A percentile compares a stretch with the other conserved stretches of the same genome.
phyloP scores from a whole-genome alignment of 1,140 invertebrate species.

The Varroa destructor region DNA sequence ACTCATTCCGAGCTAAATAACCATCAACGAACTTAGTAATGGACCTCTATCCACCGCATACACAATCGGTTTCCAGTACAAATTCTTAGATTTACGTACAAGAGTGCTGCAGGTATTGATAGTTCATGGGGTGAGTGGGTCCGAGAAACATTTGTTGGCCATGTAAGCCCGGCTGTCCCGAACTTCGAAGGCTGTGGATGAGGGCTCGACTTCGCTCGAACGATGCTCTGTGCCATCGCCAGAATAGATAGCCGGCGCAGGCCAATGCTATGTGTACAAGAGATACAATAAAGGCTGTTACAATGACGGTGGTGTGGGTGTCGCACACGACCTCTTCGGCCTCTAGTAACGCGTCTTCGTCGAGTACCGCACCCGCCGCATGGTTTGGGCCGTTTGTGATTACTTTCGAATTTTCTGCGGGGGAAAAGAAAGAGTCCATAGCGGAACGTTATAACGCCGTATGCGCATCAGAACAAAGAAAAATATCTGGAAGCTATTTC shows the following conservation, averaged over 20 bases:
- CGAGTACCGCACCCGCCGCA: background rate
- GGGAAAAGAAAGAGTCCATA: conserved; percentile 29
- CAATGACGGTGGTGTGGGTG: conserved; percentile 38
- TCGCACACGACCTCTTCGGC: conserved; percentile 37
- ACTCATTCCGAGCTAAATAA: too few relatives aligned
- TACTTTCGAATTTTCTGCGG: background rate
- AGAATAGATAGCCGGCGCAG: conserved; percentile 38
- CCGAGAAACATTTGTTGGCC: conserved; percentile 14
- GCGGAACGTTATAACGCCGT: background rate
- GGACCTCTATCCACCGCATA: too few relatives aligned
- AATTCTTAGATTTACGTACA: too few relatives aligned
- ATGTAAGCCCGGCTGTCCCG: background rate
- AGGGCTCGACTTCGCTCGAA: conserved; percentile 32
- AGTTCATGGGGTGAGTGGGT: conserved; percentile 17
- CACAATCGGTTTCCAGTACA: too few relatives aligned
- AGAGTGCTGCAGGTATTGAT: conserved; percentile 18
- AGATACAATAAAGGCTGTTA: conserved; percentile 38
- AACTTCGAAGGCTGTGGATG: conserved; percentile 17
- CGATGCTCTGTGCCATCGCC: conserved; percentile 36
- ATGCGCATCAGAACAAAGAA: conserved; percentile 24
- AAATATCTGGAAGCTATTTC: conserved; percentile 30
- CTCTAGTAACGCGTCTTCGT: conserved; percentile 9
- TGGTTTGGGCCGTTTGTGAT: background rate
- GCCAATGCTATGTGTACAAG: conserved; percentile 38
- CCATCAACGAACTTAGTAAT: too few relatives aligned